Evolutionary conservation across 2,113 vertebrate genomes (phyloP).

Genomic region (Poecile atricapillus): DNA sequence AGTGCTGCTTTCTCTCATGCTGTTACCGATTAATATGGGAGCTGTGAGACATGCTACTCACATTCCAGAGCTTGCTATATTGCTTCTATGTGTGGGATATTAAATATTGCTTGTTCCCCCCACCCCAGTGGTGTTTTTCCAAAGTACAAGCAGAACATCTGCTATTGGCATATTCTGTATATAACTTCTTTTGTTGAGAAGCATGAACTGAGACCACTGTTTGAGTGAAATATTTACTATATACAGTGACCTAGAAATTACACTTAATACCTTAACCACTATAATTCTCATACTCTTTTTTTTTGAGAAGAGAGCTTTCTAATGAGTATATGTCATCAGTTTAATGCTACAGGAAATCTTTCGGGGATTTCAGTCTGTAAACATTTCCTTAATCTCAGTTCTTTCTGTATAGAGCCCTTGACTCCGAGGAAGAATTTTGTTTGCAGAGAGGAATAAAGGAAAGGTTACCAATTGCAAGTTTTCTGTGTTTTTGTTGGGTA

Average conservation of each 20-base stretch:
- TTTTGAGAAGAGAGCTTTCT: background rate
- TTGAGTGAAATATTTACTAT: background rate
- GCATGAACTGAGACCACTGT: background rate
- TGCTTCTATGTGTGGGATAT: background rate
- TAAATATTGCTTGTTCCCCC: background rate
- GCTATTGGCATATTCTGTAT: background rate
- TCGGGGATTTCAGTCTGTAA: background rate
- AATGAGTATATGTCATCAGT: background rate
- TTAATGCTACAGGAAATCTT: background rate
- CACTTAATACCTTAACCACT: background rate
- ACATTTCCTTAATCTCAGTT: background rate
- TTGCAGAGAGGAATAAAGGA: background rate
- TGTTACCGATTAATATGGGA: fast-evolving
- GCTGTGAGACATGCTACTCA: background rate
- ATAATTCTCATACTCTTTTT: background rate
- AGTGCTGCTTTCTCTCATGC: background rate
- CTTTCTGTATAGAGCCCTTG: background rate
- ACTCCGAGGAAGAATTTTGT: background rate
- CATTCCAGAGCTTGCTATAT: background rate
- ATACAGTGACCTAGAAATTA: background rate
- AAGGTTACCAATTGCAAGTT: background rate
- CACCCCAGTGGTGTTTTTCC: background rate
- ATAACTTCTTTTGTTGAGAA: background rate
- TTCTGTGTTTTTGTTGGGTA: background rate
- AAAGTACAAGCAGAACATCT: background rate